Base-by-base conservation (phyloP, 53 echinoderm and acorn worm species). In the Hippasteria phrygiana region DNA sequence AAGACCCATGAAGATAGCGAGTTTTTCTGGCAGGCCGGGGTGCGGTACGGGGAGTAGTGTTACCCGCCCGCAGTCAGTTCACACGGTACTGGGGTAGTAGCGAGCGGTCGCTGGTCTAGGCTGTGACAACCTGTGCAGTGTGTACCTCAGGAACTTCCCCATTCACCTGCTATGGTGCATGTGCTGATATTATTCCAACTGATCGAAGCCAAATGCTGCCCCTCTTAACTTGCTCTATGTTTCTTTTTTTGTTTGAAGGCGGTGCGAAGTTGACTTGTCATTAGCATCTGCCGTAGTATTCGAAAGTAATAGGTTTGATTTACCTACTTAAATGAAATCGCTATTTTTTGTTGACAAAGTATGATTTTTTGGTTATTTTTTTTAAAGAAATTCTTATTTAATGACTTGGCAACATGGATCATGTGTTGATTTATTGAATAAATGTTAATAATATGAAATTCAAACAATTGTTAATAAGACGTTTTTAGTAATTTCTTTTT, bases 1-100 rank as follows among this genome's bases (percentile, higher is more conserved):
- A 37, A 50, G 4, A 75, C 80, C 59, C n/a, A 50, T 4, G 51
- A 54, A 71, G 11, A 73, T 24, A 53, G 71, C 71, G 53, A 85
- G 71, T 36, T 51, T 10, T 38, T 27, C 36, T 35, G 51, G 85
- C 85, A 70, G 69, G 47, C 71, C 33, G 85, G 70, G 50, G 42
- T 27, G 37, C 59, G 62, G 26, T n/a, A 5, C 22, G 42, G 20
- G 71, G 14, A 22, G 85, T 85, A 36, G 38, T 20, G 38, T 85
- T 85, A 85, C 85, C 39, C 85, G 85, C 85, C 70, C 47, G 33
- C 50, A 75, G 83, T 67, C 65, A 14, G 26, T 62, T 69, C 85
- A 71, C 70, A 50, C 71, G 66, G 43, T 46, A 27, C 10, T 29
- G 4, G 66, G 42, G 14, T 20, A 41, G n/a, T 24, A 40, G 18